Evolutionary conservation across 2,113 vertebrate genomes (phyloP), one percentile per base, ranked within the genome.

Genomic region (Chloropsis cyanopogon): DNA sequence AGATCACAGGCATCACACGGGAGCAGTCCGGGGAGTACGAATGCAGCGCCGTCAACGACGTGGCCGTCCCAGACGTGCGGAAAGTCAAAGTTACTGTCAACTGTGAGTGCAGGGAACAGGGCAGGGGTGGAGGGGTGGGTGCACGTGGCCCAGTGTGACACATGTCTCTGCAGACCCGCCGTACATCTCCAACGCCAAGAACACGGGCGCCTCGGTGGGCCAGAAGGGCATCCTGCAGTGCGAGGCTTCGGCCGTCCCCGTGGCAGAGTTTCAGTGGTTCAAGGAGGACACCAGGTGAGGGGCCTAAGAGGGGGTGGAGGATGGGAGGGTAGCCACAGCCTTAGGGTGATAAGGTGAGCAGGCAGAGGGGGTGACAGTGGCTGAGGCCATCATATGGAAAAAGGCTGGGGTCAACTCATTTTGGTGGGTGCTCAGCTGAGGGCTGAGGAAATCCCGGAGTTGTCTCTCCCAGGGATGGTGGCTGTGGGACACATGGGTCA

Each of bases 251-350:
- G 99, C 99, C 0, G 98, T 99, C 26, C 99, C 99, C 0, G 97
- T 98, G 84, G 99, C 99, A 5, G 98, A 99, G 82, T 99, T 99
- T 64, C 99, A 99, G 97, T 99, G 99, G 99, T 99, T 99, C 98
- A 99, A 99, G 96, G 99, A 99, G 96, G 99, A 99, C 52, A 98
- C 98, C 95, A 99, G 99, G 99, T 93, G 28, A 90, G 85, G 35
- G 14, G 33, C 42, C 54, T n/a, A 1, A 12, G 14, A 6, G n/a
- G 12, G 0, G 12, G 16, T 37, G 20, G 15, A 25, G 42, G 10
- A 3, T 1, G 2, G 11, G 0, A 9, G 12, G 16, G 16, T 18
- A 29, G 42, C 39, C 37, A 8, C 8, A 22, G 25, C 37, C 42
- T 25, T 4, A 5, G 26, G 44, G 35, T 1, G 33, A 26, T 1